Evolutionary conservation across 2,113 vertebrate genomes (phyloP), one percentile per base, ranked within the genome.

Genomic region (Pheucticus melanocephalus): DNA sequence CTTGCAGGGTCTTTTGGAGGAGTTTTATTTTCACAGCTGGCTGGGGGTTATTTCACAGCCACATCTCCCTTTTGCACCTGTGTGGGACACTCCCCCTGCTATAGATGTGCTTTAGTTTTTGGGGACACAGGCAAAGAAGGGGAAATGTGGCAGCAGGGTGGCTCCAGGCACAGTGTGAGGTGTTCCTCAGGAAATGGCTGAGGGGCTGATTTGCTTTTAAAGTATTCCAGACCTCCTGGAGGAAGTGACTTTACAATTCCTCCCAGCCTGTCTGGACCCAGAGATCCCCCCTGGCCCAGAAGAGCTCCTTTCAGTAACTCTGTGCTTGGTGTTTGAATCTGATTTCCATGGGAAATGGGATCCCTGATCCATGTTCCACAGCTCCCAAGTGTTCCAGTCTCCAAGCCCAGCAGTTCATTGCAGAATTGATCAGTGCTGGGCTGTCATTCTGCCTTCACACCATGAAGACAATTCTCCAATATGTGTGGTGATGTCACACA

Each of bases 1-100:
- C 86, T 35, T 37, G 25, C 33, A 54, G 37, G 0, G 0, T 30
- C 9, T 71, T 31, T 45, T 30, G 19, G 14, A 6, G 19, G 13
- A 2, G 3, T 45, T 84, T 81, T 27, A 2, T 64, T 87, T 59
- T 65, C 51, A 9, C 23, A 61, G 50, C 42, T 63, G 48, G 2
- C 66, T 14, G 42, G 6, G 33, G 20, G 39, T 25, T 77, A 4
- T 70, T 75, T 22, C 66, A n/a, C 3, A 30, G 24, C 47, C 42
- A 4, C 0, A 0, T 31, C 13, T 82, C 31, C 35, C 2, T 18
- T 50, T 22, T 45, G 11, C 57, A 42, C 21, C 40, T 25, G 15
- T 27, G 33, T 17, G 16, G 48, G n/a, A 37, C 54, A 25, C 10
- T 12, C 27, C 45, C 50, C 30, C 0, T 0, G 20, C n/a, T 12